Conservation (phyloP, 1,140 invertebrate genomes). For the Hyphantria cunea region DNA sequence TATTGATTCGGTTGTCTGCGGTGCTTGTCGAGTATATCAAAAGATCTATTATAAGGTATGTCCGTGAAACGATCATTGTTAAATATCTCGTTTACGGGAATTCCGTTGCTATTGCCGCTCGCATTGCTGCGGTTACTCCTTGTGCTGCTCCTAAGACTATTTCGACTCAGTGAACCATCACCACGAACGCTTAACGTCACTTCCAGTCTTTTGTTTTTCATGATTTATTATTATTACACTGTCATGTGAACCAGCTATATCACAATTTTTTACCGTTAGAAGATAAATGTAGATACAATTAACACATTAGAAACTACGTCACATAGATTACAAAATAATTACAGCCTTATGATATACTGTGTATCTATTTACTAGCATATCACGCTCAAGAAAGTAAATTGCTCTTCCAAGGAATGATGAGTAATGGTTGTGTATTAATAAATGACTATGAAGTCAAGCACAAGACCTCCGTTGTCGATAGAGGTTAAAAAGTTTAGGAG, state of each 20-base stretch:
- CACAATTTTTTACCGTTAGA: slow-evolving; percentile 21
- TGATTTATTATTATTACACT: slow-evolving; percentile 38
- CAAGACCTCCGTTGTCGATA: slow-evolving; percentile 58
- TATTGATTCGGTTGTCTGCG: slow-evolving; percentile 56
- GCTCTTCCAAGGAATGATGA: slow-evolving; percentile 36
- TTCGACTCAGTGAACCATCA: slow-evolving; percentile 67
- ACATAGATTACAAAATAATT: slow-evolving; percentile 38
- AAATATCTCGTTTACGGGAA: slow-evolving; percentile 71
- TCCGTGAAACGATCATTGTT: slow-evolving; percentile 62
- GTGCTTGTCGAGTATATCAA: slow-evolving; percentile 69
- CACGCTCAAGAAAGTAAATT: slow-evolving; percentile 42
- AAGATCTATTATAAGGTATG: slow-evolving; percentile 61
- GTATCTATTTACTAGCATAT: slow-evolving; percentile 38
- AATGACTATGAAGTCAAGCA: slow-evolving; percentile 62
- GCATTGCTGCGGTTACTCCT: slow-evolving; percentile 68
- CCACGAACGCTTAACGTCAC: slow-evolving; percentile 71
- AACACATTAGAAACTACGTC: slow-evolving; percentile 41
- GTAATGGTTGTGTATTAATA: slow-evolving; percentile 66
- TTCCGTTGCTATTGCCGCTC: slow-evolving; percentile 52
- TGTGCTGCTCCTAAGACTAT: slow-evolving; percentile 62
- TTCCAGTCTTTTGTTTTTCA: slow-evolving; percentile 77
- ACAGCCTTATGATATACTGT: slow-evolving; percentile 17
- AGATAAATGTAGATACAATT: slow-evolving; percentile 21
- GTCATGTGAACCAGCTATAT: slow-evolving; percentile 4
- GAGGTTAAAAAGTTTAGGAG: slow-evolving; percentile 62